Evolutionary conservation across 2,888 invertebrate species (phyloP).

Genomic region (Melieria crassipennis): DNA sequence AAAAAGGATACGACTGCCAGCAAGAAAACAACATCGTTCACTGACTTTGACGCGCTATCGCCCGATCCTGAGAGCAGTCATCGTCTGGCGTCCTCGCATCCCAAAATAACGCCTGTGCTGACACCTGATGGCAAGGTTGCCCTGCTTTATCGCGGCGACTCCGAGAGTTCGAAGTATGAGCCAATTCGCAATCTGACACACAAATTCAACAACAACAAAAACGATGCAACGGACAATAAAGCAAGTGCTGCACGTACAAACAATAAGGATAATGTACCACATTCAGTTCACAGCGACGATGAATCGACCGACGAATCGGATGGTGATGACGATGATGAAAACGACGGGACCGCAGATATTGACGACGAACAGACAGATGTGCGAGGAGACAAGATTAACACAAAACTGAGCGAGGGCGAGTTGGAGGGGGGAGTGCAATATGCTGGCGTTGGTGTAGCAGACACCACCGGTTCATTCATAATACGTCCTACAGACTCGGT

Average conservation of each 20-base stretch:
- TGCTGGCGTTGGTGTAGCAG: slow-evolving; percentile 33
- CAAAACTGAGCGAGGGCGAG: slow-evolving; percentile 42
- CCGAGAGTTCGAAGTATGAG: slow-evolving; percentile 66
- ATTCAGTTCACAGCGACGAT: slow-evolving; percentile 44
- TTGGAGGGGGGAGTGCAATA: slow-evolving; percentile 45
- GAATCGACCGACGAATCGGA: slow-evolving; percentile 41
- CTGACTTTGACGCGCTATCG: slow-evolving; percentile 63
- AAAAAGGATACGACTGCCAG: slow-evolving; percentile 31
- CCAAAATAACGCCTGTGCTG: slow-evolving; percentile 67
- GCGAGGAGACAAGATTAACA: slow-evolving; percentile 35
- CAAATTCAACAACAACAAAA: slow-evolving; percentile 55
- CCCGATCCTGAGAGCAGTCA: slow-evolving; percentile 65
- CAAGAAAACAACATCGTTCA: slow-evolving; percentile 56
- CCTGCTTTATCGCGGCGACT: slow-evolving; percentile 66
- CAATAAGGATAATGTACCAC: slow-evolving; percentile 41
- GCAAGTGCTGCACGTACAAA: slow-evolving; percentile 39
- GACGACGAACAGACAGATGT: slow-evolving; percentile 17
- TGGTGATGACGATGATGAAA: slow-evolving; percentile 44
- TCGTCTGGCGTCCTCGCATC: slow-evolving; percentile 64
- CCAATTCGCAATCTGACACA: slow-evolving; percentile 65
- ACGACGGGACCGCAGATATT: slow-evolving; percentile 14
- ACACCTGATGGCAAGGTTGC: slow-evolving; percentile 68
- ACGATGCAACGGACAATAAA: slow-evolving; percentile 40
- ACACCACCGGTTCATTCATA: slow-evolving; percentile 52
- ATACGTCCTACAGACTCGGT: slow-evolving; percentile 60